These are phyloP conservation scores for Digitonthophagus gazella DNA, from an alignment of 2,888 invertebrate species.

Conservation along the genomic window DNA sequence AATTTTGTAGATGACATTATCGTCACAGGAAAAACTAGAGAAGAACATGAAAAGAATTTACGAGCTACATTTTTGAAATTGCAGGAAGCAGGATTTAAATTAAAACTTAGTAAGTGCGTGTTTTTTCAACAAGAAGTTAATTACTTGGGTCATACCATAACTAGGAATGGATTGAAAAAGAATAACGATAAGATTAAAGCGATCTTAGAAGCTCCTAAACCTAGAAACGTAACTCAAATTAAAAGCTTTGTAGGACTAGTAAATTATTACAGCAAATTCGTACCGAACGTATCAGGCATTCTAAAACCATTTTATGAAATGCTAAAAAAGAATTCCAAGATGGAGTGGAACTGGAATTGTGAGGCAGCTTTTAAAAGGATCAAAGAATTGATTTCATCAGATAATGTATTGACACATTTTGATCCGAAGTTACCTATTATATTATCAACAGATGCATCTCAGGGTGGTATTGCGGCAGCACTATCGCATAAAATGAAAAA, in stretches of 20 bases:
- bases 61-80: neutral
- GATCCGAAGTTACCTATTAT: neutral
- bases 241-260: constrained; percentile 1
- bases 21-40: neutral
- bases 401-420: neutral
- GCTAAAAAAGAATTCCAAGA: neutral
- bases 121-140: neutral
- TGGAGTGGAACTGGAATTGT: neutral
- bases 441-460: constrained; percentile 1
- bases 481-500: neutral
- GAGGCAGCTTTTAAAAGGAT: neutral
- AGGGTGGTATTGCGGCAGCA: neutral
- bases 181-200: neutral
- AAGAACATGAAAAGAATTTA: neutral
- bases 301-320: neutral
- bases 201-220: neutral
- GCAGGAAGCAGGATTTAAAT: constrained; percentile 30
- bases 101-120: constrained; percentile 22
- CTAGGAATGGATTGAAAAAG: no score
- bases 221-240: neutral
- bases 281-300: neutral
- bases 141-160: neutral
- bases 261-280: neutral
- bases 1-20: neutral
- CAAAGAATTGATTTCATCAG: neutral